Conservation (phyloP, 30 jellyfish, hydroid and myxozoan species). For the Aurelia aurita complex sp. Pacific region DNA sequence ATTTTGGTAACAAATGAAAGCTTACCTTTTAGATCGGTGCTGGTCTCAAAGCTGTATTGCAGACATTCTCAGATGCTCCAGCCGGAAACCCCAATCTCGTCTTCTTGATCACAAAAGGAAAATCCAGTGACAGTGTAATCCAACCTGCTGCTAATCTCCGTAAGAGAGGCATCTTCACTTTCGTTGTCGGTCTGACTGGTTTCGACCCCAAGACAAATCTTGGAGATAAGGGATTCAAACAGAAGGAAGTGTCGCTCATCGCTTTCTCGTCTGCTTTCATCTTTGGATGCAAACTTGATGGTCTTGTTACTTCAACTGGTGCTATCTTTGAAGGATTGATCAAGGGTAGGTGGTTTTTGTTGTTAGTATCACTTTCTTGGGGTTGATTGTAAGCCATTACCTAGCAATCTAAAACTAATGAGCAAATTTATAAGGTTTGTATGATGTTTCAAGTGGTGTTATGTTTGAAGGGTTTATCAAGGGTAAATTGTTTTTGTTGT, state of each 20-base stretch:
- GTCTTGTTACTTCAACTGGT: slow-evolving; percentile 47
- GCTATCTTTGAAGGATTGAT: slow-evolving; percentile 39
- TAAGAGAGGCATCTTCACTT: slow-evolving; percentile 73
- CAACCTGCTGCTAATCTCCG: slow-evolving; percentile 82
- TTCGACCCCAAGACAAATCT: slow-evolving; percentile 70
- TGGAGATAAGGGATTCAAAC: slow-evolving; percentile 67
- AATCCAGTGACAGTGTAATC: slow-evolving; percentile 75
- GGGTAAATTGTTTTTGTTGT: too few species aligned
- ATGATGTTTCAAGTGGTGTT: too few species aligned
- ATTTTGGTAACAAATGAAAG: too few species aligned
- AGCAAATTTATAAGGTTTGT: too few species aligned
- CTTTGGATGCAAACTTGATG: slow-evolving; percentile 55
- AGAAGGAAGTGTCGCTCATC: slow-evolving; percentile 71
- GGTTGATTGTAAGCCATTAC: too few species aligned
- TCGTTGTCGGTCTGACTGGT: slow-evolving; percentile 78
- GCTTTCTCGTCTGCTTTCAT: slow-evolving; percentile 86
- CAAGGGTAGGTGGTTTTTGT: slow-evolving; percentile 15
- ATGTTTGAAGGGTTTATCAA: too few species aligned
- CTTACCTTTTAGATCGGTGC: slow-evolving; percentile 44
- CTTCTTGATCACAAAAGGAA: slow-evolving; percentile 79
- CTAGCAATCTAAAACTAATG: too few species aligned
- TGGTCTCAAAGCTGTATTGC: slow-evolving; percentile 74
- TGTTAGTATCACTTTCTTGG: background rate
- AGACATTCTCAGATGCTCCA: slow-evolving; percentile 84
- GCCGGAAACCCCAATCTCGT: slow-evolving; percentile 92